Evolutionary conservation across 2,888 invertebrate species (phyloP), one percentile per base, ranked within the genome.

Genomic region (Rhamnusium bicolor): DNA sequence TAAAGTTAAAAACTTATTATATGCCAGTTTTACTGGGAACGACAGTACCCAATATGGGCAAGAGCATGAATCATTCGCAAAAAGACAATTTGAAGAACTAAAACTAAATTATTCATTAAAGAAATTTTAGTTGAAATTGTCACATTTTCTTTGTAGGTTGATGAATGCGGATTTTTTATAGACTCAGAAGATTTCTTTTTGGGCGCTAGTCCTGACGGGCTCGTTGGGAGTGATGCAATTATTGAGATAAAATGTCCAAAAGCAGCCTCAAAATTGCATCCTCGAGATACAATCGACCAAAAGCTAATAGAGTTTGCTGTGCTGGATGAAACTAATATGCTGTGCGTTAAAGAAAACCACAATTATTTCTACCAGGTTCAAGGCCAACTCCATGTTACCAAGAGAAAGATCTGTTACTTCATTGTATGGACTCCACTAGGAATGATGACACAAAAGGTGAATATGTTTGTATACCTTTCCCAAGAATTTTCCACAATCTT

Each of bases 141-240:
- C n/a, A 32, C 10, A 27, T 29, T 18, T 29, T 4, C 2, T 29
- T 53, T 51, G 18, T 21, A 53, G 21, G 40, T 66, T 12, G 29
- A 49, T 18, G 63, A 1, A 53, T 73, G 73, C 60, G 73, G 73
- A 12, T 29, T 73, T 14, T 70, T 73, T 53, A 51, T 73, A 27
- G 70, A 70, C 51, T 12, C 46, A 14, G 47, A 69, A 21, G 4
- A 62, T 46, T 46, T 40, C 21, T 71, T 63, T 68, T 60, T 72
- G 14, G 74, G 71, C n/a, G 74, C 74, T 40, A 67, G 47, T 51
- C 74, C 74, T n/a, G 74, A 74, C 63, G 75, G 75, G 12, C 32
- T 76, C 53, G 54, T 74, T n/a, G 68, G 21, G 6, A 69, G 70
- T 49, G 68, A 78, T 63, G 62, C 46, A 8, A 58, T 71, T 14